A percentile compares a stretch with the other conserved stretches of the same genome.
phyloP scores from a whole-genome alignment of 2,797 vertebrate species.

The Thaleichthys pacificus region DNA sequence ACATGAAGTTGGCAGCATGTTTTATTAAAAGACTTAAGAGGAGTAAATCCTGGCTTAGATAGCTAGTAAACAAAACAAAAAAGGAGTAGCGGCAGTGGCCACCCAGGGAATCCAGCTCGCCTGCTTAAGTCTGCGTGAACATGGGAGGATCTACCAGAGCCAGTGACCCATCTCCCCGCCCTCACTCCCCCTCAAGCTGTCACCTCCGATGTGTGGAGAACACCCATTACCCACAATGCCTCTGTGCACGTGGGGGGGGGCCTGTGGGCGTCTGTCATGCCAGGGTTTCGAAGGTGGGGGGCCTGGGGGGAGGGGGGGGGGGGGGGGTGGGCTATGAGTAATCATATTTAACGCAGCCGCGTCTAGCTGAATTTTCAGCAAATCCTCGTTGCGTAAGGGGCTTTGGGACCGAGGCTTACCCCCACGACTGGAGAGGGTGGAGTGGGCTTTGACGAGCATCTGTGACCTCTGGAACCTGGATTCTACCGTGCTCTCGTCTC shows the following conservation, averaged over 20 bases:
- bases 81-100: background rate
- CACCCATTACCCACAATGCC: constrained; percentile 38
- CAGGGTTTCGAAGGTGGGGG: constrained; percentile 51
- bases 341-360: constrained; percentile 76
- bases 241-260: constrained; percentile 46
- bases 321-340: constrained; percentile 62
- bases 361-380: constrained; percentile 70
- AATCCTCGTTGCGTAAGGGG: constrained; percentile 75
- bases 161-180: constrained; percentile 25
- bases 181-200: constrained; percentile 44
- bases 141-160: constrained; percentile 35
- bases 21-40: background rate
- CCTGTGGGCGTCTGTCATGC: constrained; percentile 52
- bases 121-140: constrained; percentile 29
- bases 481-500: constrained; percentile 57
- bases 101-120: constrained; percentile 22
- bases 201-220: constrained; percentile 53
- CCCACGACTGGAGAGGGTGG: constrained; percentile 52
- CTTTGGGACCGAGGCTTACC: constrained; percentile 65
- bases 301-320: constrained; percentile 41
- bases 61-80: background rate
- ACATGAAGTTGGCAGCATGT: background rate
- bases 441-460: constrained; percentile 67
- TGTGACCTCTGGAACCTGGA: constrained; percentile 62
- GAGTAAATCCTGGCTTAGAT: background rate